These are phyloP conservation scores for Atta cephalotes DNA, from an alignment of 1,140 invertebrate species.

Conservation along the genomic window DNA sequence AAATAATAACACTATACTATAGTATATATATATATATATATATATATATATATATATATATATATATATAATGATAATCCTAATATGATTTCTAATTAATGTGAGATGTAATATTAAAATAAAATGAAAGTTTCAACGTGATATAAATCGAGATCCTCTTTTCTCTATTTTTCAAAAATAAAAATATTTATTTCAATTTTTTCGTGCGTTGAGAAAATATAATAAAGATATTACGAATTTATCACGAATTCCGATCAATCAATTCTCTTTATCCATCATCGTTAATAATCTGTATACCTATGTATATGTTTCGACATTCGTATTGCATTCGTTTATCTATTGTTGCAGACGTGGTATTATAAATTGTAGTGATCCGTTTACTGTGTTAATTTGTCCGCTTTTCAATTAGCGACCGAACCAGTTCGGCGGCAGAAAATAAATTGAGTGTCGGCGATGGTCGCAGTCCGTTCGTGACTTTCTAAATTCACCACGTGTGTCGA, in stretches of 20 bases:
- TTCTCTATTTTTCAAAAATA: background rate
- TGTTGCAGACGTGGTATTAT: constrained; percentile 65
- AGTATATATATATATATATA: too few relatives aligned
- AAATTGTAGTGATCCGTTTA: constrained; percentile 74
- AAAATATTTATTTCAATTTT: background rate
- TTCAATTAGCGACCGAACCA: constrained; percentile 75
- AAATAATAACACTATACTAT: too few relatives aligned
- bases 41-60: background rate
- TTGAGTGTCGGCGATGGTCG: constrained; percentile 60
- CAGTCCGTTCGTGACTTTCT: constrained; percentile 71
- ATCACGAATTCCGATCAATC: background rate
- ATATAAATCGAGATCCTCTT: background rate
- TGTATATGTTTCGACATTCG: background rate
- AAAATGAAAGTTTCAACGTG: background rate
- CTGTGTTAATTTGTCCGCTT: constrained; percentile 77
- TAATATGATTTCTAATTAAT: background rate
- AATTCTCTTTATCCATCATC: constrained; percentile 6
- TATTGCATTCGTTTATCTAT: constrained; percentile 51
- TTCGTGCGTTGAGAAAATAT: background rate
- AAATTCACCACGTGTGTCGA: constrained; percentile 53
- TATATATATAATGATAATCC: background rate
- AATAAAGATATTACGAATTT: background rate
- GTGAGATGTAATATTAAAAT: background rate
- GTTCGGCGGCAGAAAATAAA: constrained; percentile 71
- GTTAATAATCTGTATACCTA: constrained; percentile 24